These are phyloP conservation scores for Leptopilina drosophilae DNA, from an alignment of 2,888 invertebrate genomes.

Conservation along the genomic window DNA sequence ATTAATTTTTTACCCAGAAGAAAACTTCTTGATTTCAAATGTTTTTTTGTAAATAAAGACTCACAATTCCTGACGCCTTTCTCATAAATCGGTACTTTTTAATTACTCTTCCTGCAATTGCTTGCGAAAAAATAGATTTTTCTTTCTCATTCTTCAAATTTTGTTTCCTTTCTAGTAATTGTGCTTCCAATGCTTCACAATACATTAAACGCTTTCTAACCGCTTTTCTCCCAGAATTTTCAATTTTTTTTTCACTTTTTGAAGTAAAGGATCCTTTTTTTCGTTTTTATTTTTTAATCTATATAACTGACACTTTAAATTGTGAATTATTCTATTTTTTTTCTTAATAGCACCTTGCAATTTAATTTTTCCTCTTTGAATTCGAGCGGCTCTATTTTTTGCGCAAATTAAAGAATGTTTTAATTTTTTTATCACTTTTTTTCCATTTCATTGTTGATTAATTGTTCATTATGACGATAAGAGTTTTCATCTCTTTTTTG, in stretches of 20 bases:
- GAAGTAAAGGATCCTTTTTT: not conserved
- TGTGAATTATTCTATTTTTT: not conserved
- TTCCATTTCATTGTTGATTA: not conserved
- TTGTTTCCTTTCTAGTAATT: conserved; percentile 4
- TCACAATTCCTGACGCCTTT: conserved; percentile 6
- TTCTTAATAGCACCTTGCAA: not conserved
- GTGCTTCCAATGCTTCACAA: conserved; percentile 17
- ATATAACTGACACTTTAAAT: not conserved
- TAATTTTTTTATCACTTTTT: not conserved
- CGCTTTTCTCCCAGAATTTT: not conserved
- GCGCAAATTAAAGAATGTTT: too few relatives aligned
- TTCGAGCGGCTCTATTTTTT: too few relatives aligned
- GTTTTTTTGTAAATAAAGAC: conserved; percentile 16
- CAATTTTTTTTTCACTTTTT: conserved; percentile 24
- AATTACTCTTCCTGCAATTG: not conserved
- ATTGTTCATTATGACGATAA: too few relatives aligned
- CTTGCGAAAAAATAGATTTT: conserved; percentile 23
- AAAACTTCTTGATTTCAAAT: conserved; percentile 5
- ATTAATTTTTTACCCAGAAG: conserved; percentile 2
- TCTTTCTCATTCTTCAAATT: conserved; percentile 9
- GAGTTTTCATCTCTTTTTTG: too few relatives aligned
- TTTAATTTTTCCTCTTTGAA: too few relatives aligned
- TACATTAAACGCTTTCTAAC: not conserved
- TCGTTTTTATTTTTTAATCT: not conserved
- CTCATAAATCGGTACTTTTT: conserved; percentile 7